Evolutionary conservation across 2,113 vertebrate species (phyloP), one percentile per base, ranked within the genome.

Genomic region (Pelecanus crispus): DNA sequence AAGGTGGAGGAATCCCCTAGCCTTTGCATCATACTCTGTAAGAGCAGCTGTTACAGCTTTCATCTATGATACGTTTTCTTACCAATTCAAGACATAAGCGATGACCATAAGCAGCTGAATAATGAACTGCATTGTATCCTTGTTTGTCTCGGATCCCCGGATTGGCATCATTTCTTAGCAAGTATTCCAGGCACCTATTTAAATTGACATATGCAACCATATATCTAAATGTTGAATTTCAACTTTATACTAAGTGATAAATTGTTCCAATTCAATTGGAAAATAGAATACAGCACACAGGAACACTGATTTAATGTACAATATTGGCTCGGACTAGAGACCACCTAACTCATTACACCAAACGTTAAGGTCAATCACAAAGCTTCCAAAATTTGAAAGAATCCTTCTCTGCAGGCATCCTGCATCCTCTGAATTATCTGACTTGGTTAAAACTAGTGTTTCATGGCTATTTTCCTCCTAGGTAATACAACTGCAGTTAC

Each of bases 101-200:
- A 86, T 98, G 98, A 49, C 98, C 98, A 29, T 98, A 98, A 28
- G 98, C 98, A 92, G 98, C 98, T 84, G 98, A 98, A 67, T 99
- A 99, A 97, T 99, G 99, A 96, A 99, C 99, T 82, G 99, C 99
- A 61, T 99, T 99, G 97, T 99, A 99, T 92, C 99, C 99, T 98
- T 99, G 99, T 94, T 99, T 99, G 97, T 99, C 99, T 65, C 99
- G 98, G 97, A 99, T 99, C 95, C 99, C 99, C 34, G 99, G 99
- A 97, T 99, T 99, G 93, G 99, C 99, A 97, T 99, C 99, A 29
- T 99, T 99, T 96, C 99, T 98, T 96, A 99, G 87, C 98, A 99
- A 98, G 96, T 99, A 99, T 98, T 99, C 99, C 98, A 99, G 99
- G 98, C 99, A 99, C 99, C 99, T 99, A 88, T 77, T 94, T 53